A percentile compares a stretch with the other conserved stretches of the same genome.
These are phyloP conservation scores for Marmota flaviventris DNA, from an alignment of 2,113 vertebrate genomes.

Conservation along the genomic window DNA sequence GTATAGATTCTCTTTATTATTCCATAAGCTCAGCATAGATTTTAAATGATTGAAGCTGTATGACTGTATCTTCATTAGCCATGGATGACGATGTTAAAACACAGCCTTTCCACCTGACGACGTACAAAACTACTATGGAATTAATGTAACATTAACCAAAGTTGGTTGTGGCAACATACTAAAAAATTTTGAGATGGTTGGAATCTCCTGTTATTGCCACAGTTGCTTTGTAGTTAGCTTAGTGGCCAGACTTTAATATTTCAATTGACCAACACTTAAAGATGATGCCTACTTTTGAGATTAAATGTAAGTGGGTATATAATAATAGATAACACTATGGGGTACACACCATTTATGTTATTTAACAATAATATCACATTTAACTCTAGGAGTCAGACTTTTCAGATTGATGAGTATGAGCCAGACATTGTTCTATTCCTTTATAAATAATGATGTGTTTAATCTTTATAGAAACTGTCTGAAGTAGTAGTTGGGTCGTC, in stretches of 20 bases:
- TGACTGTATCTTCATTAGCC: background rate
- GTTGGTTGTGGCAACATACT: background rate
- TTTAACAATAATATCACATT: conserved; percentile 23
- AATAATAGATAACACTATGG: background rate
- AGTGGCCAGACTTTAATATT: background rate
- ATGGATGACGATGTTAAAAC: conserved; percentile 39
- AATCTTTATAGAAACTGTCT: background rate
- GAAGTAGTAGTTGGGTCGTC: background rate
- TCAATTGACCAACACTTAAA: background rate
- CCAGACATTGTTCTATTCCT: background rate
- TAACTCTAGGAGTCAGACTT: background rate
- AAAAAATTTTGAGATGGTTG: conserved; percentile 24
- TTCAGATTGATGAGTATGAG: background rate
- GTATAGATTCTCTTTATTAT: background rate
- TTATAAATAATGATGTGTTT: conserved; percentile 24
- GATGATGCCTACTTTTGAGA: background rate
- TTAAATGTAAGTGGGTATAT: background rate
- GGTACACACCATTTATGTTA: background rate
- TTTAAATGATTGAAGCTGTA: background rate
- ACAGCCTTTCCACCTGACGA: background rate
- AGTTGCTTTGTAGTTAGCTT: conserved; percentile 35
- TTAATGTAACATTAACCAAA: background rate
- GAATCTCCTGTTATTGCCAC: conserved; percentile 26
- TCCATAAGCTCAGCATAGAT: background rate
- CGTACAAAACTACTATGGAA: background rate